Percentiles rank a stretch among this genome's conserved stretches.
Evolutionary conservation across 2,797 vertebrate species (phyloP).

Genomic region (Falco concolor): DNA sequence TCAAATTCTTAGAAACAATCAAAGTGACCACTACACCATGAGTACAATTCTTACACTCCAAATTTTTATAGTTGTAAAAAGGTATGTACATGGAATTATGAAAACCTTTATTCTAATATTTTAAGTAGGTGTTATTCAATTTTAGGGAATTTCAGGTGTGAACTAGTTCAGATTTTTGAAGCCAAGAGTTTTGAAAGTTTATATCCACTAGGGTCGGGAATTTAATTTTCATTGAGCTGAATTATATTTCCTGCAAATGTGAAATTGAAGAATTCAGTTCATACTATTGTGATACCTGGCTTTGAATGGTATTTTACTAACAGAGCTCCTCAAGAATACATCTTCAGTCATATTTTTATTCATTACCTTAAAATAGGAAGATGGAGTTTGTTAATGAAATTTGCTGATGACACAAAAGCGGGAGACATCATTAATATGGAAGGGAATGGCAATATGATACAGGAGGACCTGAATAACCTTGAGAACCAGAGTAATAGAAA

Average conservation of each 20-base stretch:
- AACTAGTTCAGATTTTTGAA: background rate
- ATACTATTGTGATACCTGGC: background rate
- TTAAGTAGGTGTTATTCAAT: background rate
- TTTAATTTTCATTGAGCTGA: background rate
- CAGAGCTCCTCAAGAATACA: background rate
- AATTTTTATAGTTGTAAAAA: background rate
- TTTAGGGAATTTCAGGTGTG: background rate
- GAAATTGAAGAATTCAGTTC: background rate
- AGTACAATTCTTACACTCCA: background rate
- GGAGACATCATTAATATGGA: slow-evolving; percentile 13
- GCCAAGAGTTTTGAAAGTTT: background rate
- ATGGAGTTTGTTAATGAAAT: slow-evolving; percentile 24
- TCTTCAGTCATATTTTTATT: slow-evolving; percentile 1
- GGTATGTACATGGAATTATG: background rate
- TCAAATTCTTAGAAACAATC: background rate
- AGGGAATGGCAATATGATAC: background rate
- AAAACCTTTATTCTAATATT: background rate
- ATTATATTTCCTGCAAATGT: background rate
- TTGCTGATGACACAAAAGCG: background rate
- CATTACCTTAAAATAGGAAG: background rate
- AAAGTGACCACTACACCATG: background rate
- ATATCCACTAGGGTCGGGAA: background rate
- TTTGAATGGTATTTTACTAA: background rate
- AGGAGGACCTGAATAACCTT: slow-evolving; percentile 21
- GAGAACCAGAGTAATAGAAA: slow-evolving; percentile 4